phyloP scores from a whole-genome alignment of 2,113 vertebrate species.

The Calidris pugnax region DNA sequence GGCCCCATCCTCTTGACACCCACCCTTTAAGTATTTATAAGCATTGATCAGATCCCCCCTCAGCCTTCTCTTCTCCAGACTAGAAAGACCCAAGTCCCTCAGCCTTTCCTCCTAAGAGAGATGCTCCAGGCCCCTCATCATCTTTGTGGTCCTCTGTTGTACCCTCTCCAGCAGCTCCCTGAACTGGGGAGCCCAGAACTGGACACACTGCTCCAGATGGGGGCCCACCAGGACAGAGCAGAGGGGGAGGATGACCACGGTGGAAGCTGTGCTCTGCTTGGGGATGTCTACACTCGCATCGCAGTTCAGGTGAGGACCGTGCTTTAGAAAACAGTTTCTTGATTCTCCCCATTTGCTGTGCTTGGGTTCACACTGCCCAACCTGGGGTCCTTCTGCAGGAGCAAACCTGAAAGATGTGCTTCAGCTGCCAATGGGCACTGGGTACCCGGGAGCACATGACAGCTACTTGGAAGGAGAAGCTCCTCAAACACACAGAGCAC shows the following conservation, averaged over 20 bases:
- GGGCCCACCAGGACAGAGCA: too few species aligned
- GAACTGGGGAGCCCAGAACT: too few species aligned
- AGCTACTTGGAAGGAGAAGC: background rate
- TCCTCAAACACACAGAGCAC: background rate
- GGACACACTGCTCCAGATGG: too few species aligned
- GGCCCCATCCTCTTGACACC: too few species aligned
- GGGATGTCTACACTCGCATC: rapidly evolving
- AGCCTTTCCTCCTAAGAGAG: too few species aligned
- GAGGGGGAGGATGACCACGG: background rate
- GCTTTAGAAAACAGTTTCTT: background rate
- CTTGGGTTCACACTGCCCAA: background rate
- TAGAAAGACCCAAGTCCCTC: too few species aligned
- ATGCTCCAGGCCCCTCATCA: too few species aligned
- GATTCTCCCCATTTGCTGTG: background rate
- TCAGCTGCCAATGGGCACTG: background rate
- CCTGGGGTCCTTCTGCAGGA: background rate
- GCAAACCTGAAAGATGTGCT: background rate
- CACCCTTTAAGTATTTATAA: too few species aligned
- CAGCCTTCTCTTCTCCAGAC: too few species aligned
- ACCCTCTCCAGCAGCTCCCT: too few species aligned
- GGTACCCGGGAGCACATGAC: background rate
- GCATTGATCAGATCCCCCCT: too few species aligned
- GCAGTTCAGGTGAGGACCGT: background rate
- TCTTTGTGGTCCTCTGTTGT: too few species aligned
- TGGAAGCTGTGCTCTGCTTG: background rate